Percentiles rank a stretch among this genome's conserved stretches.
These are phyloP conservation scores for Glyptemys insculpta DNA, from an alignment of 2,797 vertebrate genomes.

Conservation along the genomic window DNA sequence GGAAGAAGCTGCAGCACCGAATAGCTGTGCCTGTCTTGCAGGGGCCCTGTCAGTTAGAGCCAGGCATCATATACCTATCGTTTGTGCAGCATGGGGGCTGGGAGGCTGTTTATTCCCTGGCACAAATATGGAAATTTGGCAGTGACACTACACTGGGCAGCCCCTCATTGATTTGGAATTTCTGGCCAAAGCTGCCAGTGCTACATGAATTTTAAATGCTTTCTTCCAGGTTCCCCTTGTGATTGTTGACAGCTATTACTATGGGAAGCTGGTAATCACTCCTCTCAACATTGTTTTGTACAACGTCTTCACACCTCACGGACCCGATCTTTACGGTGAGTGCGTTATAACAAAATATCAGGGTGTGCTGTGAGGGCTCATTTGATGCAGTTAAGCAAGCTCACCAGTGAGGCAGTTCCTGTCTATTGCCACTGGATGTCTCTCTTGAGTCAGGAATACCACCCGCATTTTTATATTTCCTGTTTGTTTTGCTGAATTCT, in stretches of 20 bases:
- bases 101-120: neutral
- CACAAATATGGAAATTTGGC: neutral
- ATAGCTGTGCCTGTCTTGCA: neutral
- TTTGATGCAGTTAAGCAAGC: neutral
- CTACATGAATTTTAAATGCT: neutral
- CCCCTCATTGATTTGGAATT: neutral
- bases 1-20: neutral
- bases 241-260: constrained; percentile 94
- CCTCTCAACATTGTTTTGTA: constrained; percentile 97
- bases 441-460: constrained; percentile 44
- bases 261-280: constrained; percentile 94
- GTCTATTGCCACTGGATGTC: constrained; percentile 65
- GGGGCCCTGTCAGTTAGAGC: neutral
- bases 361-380: neutral
- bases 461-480: neutral
- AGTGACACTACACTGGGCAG: neutral
- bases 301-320: constrained; percentile 96
- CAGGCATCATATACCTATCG: neutral
- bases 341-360: neutral
- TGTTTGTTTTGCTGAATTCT: neutral
- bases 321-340: constrained; percentile 97
- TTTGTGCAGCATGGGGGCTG: neutral
- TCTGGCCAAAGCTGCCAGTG: neutral
- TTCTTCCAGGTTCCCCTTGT: constrained; percentile 89
- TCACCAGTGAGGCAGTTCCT: neutral